Evolutionary conservation across 1,140 invertebrate species (phyloP).

Genomic region (Scaptodrosophila lebanonensis): DNA sequence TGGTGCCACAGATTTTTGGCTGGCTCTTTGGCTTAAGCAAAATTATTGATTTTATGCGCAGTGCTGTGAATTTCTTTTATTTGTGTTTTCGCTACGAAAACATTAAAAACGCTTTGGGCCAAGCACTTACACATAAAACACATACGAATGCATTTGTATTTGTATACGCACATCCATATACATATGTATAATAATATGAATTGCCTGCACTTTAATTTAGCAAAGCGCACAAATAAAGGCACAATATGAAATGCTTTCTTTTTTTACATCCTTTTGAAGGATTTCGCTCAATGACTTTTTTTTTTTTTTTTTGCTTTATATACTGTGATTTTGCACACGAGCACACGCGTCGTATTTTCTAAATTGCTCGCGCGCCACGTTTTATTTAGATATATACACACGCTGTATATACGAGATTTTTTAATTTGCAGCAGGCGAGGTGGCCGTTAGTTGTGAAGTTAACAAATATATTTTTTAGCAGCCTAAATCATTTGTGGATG

Average conservation of each 20-base stretch:
- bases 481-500: slow-evolving; percentile 40
- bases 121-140: not conserved
- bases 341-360: slow-evolving; percentile 28
- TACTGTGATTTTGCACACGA: not conserved
- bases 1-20: slow-evolving; percentile 43
- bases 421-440: not conserved
- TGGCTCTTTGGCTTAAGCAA: slow-evolving; percentile 63
- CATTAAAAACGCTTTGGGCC: slow-evolving; percentile 2
- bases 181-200: not conserved
- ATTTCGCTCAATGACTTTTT: slow-evolving; percentile 41
- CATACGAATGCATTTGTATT: slow-evolving; percentile 41
- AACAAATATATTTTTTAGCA: no score
- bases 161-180: slow-evolving; percentile 7
- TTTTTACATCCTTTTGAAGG: slow-evolving; percentile 61
- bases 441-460: no score
- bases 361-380: slow-evolving; percentile 2
- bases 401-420: slow-evolving; percentile 2
- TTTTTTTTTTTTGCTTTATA: slow-evolving; percentile 9
- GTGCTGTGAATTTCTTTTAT: not conserved
- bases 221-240: slow-evolving; percentile 45
- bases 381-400: slow-evolving; percentile 16
- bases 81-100: not conserved
- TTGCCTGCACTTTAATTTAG: slow-evolving; percentile 1
- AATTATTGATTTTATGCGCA: slow-evolving; percentile 70
- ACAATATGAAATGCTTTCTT: slow-evolving; percentile 61